Evolutionary conservation across 53 echinoderm and acorn worm genomes (phyloP), one percentile per base, ranked within the genome.

Genomic region (Temnopleurus reevesii): DNA sequence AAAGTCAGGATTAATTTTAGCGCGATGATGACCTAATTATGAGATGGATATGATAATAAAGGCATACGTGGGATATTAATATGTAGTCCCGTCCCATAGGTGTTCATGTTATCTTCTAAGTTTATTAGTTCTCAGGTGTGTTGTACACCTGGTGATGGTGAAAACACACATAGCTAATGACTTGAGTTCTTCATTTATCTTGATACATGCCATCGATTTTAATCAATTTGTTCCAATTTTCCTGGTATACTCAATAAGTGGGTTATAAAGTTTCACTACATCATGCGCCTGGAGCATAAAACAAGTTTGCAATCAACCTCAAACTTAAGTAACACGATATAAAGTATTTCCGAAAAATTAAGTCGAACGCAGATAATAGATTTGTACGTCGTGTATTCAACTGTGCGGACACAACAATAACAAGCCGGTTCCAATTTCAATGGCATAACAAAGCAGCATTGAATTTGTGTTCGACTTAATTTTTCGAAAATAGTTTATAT

Each of bases 21-120:
- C 24, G 43, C n/a, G 44, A 25, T 41, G 85, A 85, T 85, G 85
- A 59, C 85, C 85, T 29, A 60, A 85, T 85, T 85, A 85, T 85
- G 60, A 46, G 85, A 60, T 45, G 85, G 36, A n/a, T 44, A 85
- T 85, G 60, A 83, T 83, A 28, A 79, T 79, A 17, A 35, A 47
- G 79, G 49, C 46, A 49, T 41, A 23, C n/a, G 7, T n/a, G 19
- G 41, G 38, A 71, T 1, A 71, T 41, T 41, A 38, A 30, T 3
- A 2, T n/a, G 71, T 41, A 71, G 71, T 71, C 71, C 71, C 71
- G 21, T 41, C 41, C 71, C 21, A 41, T 43, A 41, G 71, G 71
- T 71, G 71, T 71, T 71, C n/a, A n/a, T 21, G 71, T 71, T 41
- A 71, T 71, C 49, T 71, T 71, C 41, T 41, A 12, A 7, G 41